Percentiles rank a stretch among this genome's conserved stretches.
These are phyloP conservation scores for Helicoverpa assulta DNA, from an alignment of 2,888 invertebrate species.

Conservation along the genomic window DNA sequence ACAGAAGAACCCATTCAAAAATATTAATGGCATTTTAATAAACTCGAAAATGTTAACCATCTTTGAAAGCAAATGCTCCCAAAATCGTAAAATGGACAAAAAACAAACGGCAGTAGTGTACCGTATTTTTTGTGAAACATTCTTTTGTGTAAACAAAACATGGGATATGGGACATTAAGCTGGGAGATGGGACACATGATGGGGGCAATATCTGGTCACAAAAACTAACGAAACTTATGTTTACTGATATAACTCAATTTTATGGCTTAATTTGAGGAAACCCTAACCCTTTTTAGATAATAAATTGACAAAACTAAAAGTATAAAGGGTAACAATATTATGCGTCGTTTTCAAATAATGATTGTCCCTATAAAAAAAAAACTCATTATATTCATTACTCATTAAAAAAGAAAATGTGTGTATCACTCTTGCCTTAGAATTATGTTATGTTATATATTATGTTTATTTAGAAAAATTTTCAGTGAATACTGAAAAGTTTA, in stretches of 20 bases:
- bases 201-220: constrained; percentile 42
- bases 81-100: constrained; percentile 20
- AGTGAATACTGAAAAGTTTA: no score
- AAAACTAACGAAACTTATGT: constrained; percentile 55
- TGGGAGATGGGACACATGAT: constrained; percentile 58
- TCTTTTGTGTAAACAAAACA: constrained; percentile 55
- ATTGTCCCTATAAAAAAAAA: no score
- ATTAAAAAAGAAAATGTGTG: no score
- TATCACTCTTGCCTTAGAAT: no score
- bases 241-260: constrained; percentile 63
- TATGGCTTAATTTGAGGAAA: constrained; percentile 31
- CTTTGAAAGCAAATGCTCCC: constrained; percentile 16
- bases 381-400: no score
- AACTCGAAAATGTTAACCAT: constrained; percentile 11
- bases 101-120: constrained; percentile 18
- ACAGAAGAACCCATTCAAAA: neutral
- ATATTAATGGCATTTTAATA: constrained; percentile 3
- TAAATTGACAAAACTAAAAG: neutral
- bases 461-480: no score
- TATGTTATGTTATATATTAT: no score
- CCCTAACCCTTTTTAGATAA: neutral
- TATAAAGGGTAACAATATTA: no score
- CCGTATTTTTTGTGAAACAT: constrained; percentile 42
- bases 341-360: no score
- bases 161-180: constrained; percentile 58